Evolutionary conservation across 2,113 vertebrate species (phyloP).

Genomic region (Lutjanus erythropterus): DNA sequence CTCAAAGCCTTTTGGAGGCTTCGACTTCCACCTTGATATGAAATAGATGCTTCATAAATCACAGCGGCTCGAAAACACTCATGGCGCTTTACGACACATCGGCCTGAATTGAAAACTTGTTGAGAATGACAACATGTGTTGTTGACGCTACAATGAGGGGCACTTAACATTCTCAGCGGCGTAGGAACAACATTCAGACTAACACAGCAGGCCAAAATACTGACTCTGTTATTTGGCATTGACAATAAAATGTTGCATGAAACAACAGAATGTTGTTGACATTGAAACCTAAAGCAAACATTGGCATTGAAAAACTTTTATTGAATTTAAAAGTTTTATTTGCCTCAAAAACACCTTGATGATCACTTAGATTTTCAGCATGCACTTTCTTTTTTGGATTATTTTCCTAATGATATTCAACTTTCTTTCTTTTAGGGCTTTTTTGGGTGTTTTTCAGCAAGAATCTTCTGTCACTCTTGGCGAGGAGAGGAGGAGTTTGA

Average conservation of each 20-base stretch:
- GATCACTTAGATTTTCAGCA: not conserved
- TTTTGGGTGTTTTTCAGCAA: not conserved
- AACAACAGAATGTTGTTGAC: not conserved
- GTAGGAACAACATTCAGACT: slow-evolving; percentile 10
- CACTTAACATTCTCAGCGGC: slow-evolving; percentile 5
- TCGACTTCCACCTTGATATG: slow-evolving; percentile 55
- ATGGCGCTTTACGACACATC: slow-evolving; percentile 29
- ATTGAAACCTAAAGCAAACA: not conserved
- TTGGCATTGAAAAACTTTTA: not conserved
- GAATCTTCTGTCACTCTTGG: not conserved
- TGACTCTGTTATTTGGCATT: slow-evolving; percentile 15
- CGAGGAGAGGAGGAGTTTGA: not conserved
- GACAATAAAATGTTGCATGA: not conserved
- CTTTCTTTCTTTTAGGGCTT: too few relatives aligned
- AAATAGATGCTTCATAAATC: slow-evolving; percentile 68
- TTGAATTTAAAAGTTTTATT: not conserved
- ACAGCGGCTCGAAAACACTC: slow-evolving; percentile 31
- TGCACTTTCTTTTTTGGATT: too few relatives aligned
- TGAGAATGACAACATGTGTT: slow-evolving; percentile 48
- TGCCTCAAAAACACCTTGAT: not conserved
- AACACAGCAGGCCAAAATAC: not conserved
- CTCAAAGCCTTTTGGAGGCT: slow-evolving; percentile 47
- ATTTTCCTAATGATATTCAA: not conserved
- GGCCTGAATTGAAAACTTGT: slow-evolving; percentile 47
- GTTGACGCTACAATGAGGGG: slow-evolving; percentile 22